Evolutionary conservation across 2,888 invertebrate genomes (phyloP).

Genomic region (Megamerina dolium): DNA sequence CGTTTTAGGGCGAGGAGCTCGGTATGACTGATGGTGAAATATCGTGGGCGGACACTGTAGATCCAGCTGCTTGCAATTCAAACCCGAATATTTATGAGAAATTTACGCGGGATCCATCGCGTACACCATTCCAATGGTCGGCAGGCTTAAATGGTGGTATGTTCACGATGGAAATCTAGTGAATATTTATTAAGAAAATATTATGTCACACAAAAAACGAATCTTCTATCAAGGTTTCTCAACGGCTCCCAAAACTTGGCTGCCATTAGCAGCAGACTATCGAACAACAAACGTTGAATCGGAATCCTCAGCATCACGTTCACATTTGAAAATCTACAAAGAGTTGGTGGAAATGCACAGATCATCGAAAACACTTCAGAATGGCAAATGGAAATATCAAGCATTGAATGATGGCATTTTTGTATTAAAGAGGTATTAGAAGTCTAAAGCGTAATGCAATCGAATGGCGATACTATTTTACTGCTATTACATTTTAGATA

Average conservation of each 20-base stretch:
- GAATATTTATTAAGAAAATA: too few relatives aligned
- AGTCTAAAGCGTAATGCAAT: too few relatives aligned
- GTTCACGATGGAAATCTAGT: too few relatives aligned
- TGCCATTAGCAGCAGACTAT: slow-evolving; percentile 54
- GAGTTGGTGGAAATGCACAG: slow-evolving; percentile 49
- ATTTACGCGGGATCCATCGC: slow-evolving; percentile 56
- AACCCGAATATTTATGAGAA: slow-evolving; percentile 53
- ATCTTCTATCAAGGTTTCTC: slow-evolving; percentile 40
- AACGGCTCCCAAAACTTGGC: slow-evolving; percentile 36
- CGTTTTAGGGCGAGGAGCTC: slow-evolving; percentile 43
- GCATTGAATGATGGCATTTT: slow-evolving; percentile 33
- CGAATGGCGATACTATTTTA: not conserved
- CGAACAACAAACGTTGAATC: slow-evolving; percentile 54
- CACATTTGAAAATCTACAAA: slow-evolving; percentile 59
- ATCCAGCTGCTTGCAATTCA: slow-evolving; percentile 51
- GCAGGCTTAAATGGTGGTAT: slow-evolving; percentile 35
- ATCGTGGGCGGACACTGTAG: slow-evolving; percentile 54
- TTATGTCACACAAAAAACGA: not conserved
- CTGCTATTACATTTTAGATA: slow-evolving; percentile 13
- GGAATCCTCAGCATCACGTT: slow-evolving; percentile 48
- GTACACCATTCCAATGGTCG: slow-evolving; percentile 59
- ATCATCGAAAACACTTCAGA: slow-evolving; percentile 30
- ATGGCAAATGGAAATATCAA: slow-evolving; percentile 33
- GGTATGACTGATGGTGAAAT: slow-evolving; percentile 47
- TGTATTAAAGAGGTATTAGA: slow-evolving; percentile 39